Conservation (phyloP, 1,140 invertebrate genomes). For the Drosophila sturtevanti region DNA sequence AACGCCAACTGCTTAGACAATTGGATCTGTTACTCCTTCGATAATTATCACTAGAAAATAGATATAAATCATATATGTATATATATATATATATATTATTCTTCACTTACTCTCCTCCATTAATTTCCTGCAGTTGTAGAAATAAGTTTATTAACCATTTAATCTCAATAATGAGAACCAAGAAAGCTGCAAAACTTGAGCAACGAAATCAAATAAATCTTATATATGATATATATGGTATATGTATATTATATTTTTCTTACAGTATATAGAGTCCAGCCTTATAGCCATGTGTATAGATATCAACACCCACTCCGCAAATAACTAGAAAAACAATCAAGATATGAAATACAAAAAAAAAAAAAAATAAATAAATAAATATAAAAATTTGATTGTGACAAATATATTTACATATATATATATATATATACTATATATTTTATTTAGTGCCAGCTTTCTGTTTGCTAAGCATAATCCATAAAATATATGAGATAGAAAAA, state of each 20-base stretch:
- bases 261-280: constrained; percentile 79
- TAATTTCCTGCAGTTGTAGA: constrained; percentile 55
- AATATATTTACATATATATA: constrained; percentile 54
- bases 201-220: constrained; percentile 31
- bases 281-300: constrained; percentile 72
- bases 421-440: constrained; percentile 43
- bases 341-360: constrained; percentile 44
- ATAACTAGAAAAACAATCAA: constrained; percentile 69
- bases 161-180: constrained; percentile 76
- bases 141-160: constrained; percentile 81
- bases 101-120: constrained; percentile 62
- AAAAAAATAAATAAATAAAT: no score
- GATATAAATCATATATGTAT: not conserved
- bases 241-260: constrained; percentile 27
- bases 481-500: constrained; percentile 41
- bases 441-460: constrained; percentile 46
- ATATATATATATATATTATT: constrained; percentile 14
- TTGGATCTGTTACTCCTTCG: constrained; percentile 17
- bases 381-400: constrained; percentile 58
- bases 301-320: constrained; percentile 79
- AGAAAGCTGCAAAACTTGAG: constrained; percentile 70
- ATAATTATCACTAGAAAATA: constrained; percentile 62
- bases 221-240: constrained; percentile 8
- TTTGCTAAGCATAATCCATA: constrained; percentile 44
- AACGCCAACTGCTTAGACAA: constrained; percentile 67